Conservation (phyloP, 2,797 vertebrate genomes). For the Syncerus caffer region DNA sequence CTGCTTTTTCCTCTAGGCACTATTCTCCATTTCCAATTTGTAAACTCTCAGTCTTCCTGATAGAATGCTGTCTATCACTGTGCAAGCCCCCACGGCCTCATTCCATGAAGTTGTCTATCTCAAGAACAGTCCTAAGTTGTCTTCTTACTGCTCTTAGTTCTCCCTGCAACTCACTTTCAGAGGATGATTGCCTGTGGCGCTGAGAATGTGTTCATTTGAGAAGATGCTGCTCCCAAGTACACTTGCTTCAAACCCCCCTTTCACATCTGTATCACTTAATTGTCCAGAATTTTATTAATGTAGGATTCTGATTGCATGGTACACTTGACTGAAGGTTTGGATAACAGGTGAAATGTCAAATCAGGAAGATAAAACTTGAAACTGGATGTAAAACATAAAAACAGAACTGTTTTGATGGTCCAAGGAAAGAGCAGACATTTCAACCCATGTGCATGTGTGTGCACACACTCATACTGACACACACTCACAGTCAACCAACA, state of each 20-base stretch:
- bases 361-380: background rate
- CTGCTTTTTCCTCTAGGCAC: background rate
- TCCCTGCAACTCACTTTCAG: background rate
- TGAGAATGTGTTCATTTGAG: background rate
- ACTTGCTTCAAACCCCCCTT: background rate
- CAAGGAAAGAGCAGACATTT: background rate
- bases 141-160: background rate
- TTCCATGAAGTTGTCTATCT: fast-evolving
- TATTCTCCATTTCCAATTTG: background rate
- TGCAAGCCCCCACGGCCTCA: background rate
- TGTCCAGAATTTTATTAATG: background rate
- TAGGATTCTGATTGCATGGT: background rate
- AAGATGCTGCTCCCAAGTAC: background rate
- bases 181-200: background rate
- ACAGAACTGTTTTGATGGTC: background rate
- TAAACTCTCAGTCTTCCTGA: background rate
- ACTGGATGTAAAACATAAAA: background rate
- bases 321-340: background rate
- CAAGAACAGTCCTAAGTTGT: background rate
- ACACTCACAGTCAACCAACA: background rate
- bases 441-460: background rate
- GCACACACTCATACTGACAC: too few relatives aligned
- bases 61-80: background rate
- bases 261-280: background rate
- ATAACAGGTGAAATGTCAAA: background rate